Evolutionary conservation across 2,888 invertebrate species (phyloP).

Genomic region (Epinotia brunnichana): DNA sequence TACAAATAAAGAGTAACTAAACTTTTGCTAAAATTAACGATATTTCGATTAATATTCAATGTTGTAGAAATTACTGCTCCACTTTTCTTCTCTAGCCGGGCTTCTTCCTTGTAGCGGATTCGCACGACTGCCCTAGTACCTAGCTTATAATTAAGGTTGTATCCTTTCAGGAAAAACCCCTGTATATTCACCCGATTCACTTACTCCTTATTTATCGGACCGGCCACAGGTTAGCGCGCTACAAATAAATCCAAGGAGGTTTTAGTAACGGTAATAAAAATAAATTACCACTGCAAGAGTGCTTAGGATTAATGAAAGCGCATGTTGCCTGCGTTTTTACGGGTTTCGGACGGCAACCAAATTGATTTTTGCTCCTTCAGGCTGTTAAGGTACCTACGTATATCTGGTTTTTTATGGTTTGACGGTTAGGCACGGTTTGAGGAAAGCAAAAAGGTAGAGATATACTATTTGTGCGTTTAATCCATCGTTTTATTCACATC

Average conservation of each 20-base stretch:
- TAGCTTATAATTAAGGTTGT: constrained; percentile 14
- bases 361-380: constrained; percentile 24
- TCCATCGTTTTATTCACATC: neutral
- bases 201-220: constrained; percentile 46
- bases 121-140: neutral
- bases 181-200: constrained; percentile 21
- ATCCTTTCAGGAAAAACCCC: constrained; percentile 23
- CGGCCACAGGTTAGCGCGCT: constrained; percentile 45
- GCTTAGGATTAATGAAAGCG: constrained; percentile 44
- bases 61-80: neutral
- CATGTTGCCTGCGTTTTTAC: constrained; percentile 33
- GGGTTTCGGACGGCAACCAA: constrained; percentile 20
- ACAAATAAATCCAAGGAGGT: constrained; percentile 46
- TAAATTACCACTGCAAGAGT: constrained; percentile 43
- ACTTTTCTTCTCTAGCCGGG: neutral
- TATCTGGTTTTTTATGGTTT: constrained; percentile 16
- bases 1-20: neutral
- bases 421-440: neutral
- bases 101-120: neutral
- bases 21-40: too few relatives aligned
- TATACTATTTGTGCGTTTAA: constrained; percentile 3
- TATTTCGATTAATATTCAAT: neutral
- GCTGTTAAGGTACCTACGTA: constrained; percentile 3
- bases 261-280: constrained; percentile 43
- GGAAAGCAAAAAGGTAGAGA: neutral